Evolutionary conservation across 2,113 vertebrate genomes (phyloP), one percentile per base, ranked within the genome.

Genomic region (Oryctolagus cuniculus): DNA sequence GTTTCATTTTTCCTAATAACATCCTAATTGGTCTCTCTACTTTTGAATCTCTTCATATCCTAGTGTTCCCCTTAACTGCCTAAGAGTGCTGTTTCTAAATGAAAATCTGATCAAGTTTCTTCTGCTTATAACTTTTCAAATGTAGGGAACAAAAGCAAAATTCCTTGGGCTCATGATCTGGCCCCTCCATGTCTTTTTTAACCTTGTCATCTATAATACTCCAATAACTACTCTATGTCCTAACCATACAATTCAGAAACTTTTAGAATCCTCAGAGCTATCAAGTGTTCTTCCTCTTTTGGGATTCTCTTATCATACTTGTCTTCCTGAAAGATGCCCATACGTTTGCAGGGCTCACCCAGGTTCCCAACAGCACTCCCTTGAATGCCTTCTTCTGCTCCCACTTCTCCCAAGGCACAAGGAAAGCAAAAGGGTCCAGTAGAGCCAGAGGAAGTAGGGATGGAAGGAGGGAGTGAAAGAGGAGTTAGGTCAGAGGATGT

Each of bases 71-170:
- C 58, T 55, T 93, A 55, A 69, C 5, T 73, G 19, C 44, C 51
- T 55, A 55, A 78, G 75, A 51, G n/a, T 82, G 34, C 17, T 95
- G 69, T 63, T 84, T 77, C 34, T 78, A 86, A 86, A 58, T 8
- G 15, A 31, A 90, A 88, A 82, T 64, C 17, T 51, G 72, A 78
- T 74, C 22, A 34, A 58, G 16, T 74, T 80, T 78, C 79, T 84
- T 24, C 44, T 64, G 27, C 21, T 95, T 77, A 55, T 8, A 51
- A 55, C 5, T 19, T 51, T 92, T 92, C 3, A 24, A 38, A 38
- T 38, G 38, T 38, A 44, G 7, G 44, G 44, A 6, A 44, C 44
- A 44, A 44, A 44, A 44, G 44, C 44, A 44, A 44, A 44, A 44
- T 44, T 44, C 44, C 44, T 44, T 44, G 44, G 44, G 6, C 7